Evolutionary conservation across 2,888 invertebrate genomes (phyloP).

Genomic region (Malthinus flaveolus): DNA sequence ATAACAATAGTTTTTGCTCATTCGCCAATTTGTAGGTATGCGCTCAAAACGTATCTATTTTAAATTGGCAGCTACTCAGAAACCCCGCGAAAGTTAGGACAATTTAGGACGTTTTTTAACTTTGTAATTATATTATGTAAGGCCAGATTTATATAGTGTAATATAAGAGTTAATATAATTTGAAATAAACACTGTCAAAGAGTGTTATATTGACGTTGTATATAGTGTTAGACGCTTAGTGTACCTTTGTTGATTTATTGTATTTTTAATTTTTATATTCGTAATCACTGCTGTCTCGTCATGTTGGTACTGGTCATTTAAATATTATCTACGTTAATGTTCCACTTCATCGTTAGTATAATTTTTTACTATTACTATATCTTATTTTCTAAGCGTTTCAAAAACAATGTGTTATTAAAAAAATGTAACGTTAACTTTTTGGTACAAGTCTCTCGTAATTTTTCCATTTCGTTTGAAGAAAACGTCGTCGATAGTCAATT

Average conservation of each 20-base stretch:
- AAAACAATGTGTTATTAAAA: conserved; percentile 14
- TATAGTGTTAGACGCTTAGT: conserved; percentile 49
- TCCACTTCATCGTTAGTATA: conserved; percentile 43
- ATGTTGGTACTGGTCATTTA: conserved; percentile 53
- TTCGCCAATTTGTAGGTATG: conserved; percentile 32
- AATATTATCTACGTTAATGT: conserved; percentile 36
- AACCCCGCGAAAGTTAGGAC: conserved; percentile 19
- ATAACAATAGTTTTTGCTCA: conserved; percentile 27
- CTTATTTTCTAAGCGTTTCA: conserved; percentile 26
- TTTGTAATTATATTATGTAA: conserved; percentile 47
- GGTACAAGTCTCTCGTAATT: conserved; percentile 4
- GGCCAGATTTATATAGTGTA: conserved; percentile 51
- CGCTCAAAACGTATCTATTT: conserved; percentile 8
- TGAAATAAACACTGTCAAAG: conserved; percentile 41
- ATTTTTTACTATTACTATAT: conserved; percentile 38
- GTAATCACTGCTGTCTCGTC: conserved; percentile 45
- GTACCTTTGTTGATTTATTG: conserved; percentile 44
- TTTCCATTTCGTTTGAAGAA: neutral
- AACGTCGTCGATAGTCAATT: conserved; percentile 13
- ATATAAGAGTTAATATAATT: conserved; percentile 48
- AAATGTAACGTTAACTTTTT: conserved; percentile 11
- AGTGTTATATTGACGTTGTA: conserved; percentile 44
- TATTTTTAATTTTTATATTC: conserved; percentile 43
- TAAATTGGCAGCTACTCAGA: conserved; percentile 30
- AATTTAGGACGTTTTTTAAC: conserved; percentile 38